Conservation (phyloP, 2,888 invertebrate species). For the Alloplasta piceator region DNA sequence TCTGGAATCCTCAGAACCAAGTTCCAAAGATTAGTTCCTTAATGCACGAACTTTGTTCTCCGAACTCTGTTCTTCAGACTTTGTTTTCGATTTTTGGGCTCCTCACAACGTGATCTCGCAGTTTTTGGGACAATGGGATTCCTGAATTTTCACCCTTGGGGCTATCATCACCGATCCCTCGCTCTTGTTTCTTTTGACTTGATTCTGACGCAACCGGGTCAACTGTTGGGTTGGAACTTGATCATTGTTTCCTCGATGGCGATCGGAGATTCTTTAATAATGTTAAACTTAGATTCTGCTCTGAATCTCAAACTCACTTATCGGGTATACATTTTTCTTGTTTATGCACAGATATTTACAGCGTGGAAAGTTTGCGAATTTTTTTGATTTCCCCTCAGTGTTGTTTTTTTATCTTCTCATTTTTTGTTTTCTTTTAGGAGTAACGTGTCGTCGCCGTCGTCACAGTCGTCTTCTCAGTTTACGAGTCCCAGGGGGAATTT, state of each 20-base stretch:
- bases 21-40: no score
- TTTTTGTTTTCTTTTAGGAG: not conserved
- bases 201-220: not conserved
- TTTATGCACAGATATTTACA: not conserved
- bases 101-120: not conserved
- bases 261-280: no score
- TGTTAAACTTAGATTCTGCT: no score
- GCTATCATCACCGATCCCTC: conserved; percentile 10
- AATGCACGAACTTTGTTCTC: no score
- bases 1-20: no score
- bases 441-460: conserved; percentile 1
- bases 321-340: no score
- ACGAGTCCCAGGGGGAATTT: conserved; percentile 53
- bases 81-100: no score
- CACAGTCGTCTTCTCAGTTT: conserved; percentile 26
- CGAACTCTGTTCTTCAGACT: no score
- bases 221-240: no score
- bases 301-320: no score
- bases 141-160: conserved; percentile 6
- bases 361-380: conserved; percentile 24
- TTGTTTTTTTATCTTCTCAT: conserved; percentile 1
- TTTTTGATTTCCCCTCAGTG: not conserved
- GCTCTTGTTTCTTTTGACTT: conserved; percentile 26
- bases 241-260: no score
- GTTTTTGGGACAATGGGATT: conserved; percentile 11